Conservation (phyloP, 2,888 invertebrate species). For the Therioaphis trifolii region DNA sequence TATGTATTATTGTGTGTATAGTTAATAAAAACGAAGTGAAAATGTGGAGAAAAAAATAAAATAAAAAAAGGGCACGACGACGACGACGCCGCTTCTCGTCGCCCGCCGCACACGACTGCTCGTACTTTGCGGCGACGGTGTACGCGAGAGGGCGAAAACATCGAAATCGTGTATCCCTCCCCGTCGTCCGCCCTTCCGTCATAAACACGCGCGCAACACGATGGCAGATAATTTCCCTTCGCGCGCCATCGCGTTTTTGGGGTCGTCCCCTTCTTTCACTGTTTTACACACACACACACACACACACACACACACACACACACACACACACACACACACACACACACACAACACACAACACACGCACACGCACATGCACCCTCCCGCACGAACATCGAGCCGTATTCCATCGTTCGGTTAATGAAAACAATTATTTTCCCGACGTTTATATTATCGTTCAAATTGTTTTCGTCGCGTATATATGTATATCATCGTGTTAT, state of each 20-base stretch:
- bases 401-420: background rate
- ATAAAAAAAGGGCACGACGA: background rate
- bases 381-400: background rate
- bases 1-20: background rate
- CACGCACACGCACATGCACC: background rate
- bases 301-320: background rate
- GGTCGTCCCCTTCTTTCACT: background rate
- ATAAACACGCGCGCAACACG: background rate
- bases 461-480: background rate
- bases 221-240: background rate
- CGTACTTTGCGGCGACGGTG: background rate
- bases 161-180: background rate
- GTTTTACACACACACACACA: background rate
- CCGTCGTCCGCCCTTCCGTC: background rate
- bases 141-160: background rate
- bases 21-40: background rate
- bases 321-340: background rate
- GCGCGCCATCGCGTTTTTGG: constrained; percentile 11
- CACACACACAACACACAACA: too few species aligned
- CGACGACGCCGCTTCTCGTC: background rate
- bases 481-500: background rate
- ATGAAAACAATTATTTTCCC: background rate
- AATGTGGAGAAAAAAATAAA: too few species aligned
- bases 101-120: background rate
- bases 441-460: constrained; percentile 8